Evolutionary conservation across 2,797 vertebrate species (phyloP).

Genomic region (Gymnothorax reevesii): DNA sequence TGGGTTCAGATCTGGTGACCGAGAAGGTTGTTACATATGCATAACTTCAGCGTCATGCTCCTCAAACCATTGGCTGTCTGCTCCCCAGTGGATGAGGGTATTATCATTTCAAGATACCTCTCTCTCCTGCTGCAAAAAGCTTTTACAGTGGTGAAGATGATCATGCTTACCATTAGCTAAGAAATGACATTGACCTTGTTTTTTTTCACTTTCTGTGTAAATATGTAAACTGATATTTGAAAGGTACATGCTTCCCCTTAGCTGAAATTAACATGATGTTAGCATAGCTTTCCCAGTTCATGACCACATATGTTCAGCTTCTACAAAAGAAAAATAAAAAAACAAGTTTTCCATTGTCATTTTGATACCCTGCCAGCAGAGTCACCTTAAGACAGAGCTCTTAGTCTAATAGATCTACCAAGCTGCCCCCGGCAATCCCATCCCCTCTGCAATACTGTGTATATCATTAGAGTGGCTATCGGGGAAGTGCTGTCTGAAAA

Average conservation of each 20-base stretch:
- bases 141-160: not conserved
- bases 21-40: not conserved
- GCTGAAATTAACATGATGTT: not conserved
- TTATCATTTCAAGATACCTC: not conserved
- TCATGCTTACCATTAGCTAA: not conserved
- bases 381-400: conserved; percentile 3
- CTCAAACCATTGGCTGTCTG: not conserved
- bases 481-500: conserved; percentile 2
- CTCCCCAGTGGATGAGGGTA: not conserved
- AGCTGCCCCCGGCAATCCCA: not conserved
- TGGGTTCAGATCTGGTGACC: not conserved
- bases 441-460: not conserved
- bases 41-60: not conserved
- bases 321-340: not conserved
- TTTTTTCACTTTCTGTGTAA: not conserved
- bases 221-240: not conserved
- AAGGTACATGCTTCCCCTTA: not conserved
- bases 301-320: not conserved
- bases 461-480: not conserved
- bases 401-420: conserved; percentile 2
- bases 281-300: not conserved
- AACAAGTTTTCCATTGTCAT: not conserved
- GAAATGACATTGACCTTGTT: not conserved
- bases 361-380: conserved; percentile 10
- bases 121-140: not conserved